Percentiles rank a stretch among this genome's conserved stretches.
Conservation (phyloP, 2,113 vertebrate genomes). For the Dunckerocampus dactyliophorus region DNA sequence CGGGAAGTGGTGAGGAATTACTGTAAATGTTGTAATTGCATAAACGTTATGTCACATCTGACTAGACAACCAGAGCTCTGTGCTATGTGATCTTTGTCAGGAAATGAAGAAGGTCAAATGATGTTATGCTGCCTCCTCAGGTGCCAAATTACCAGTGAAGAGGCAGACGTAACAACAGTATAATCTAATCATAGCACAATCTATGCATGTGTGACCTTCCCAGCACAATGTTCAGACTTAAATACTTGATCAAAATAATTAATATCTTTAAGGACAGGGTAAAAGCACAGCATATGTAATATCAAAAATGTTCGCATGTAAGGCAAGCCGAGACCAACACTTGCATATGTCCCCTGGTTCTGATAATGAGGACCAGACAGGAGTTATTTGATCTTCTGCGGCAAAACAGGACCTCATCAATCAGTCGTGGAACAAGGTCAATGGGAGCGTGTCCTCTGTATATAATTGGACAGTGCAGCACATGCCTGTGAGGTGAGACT, state of each 20-base stretch:
- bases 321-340: constrained; percentile 4
- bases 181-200: constrained; percentile 7
- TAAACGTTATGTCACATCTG: constrained; percentile 22
- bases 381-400: constrained; percentile 64
- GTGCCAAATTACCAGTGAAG: constrained; percentile 26
- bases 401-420: constrained; percentile 58
- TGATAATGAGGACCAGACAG: constrained; percentile 58
- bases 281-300: constrained; percentile 9
- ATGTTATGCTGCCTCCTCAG: constrained; percentile 15
- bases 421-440: constrained; percentile 64
- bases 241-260: constrained; percentile 1
- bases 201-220: constrained; percentile 13
- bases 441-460: constrained; percentile 45
- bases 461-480: constrained; percentile 54
- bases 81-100: constrained; percentile 1
- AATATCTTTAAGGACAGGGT: constrained; percentile 9
- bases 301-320: constrained; percentile 9
- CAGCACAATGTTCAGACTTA: background rate
- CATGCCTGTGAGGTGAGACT: constrained; percentile 32
- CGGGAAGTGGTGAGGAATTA: too few species aligned
- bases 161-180: constrained; percentile 1
- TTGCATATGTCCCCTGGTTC: constrained; percentile 33
- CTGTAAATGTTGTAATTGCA: background rate
- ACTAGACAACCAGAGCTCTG: background rate
- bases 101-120: constrained; percentile 18